Conservation (phyloP, 2,113 vertebrate genomes). For the Pseudolaguvia tuberculata region DNA sequence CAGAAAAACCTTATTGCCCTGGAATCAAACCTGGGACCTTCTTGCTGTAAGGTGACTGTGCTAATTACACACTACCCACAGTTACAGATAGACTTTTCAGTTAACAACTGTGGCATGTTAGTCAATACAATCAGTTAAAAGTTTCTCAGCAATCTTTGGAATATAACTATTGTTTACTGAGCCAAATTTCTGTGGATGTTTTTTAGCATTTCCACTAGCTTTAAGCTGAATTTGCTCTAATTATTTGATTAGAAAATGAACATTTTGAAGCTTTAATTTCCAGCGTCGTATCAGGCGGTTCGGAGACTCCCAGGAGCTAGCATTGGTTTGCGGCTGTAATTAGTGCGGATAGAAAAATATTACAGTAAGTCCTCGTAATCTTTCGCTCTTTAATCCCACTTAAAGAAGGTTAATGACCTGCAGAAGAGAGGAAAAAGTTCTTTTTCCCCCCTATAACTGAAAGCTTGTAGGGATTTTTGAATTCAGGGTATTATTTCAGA, state of each 20-base stretch:
- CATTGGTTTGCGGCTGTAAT: constrained; percentile 19
- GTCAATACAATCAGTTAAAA: neutral
- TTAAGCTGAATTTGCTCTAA: neutral
- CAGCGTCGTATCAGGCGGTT: neutral
- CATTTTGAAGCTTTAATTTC: constrained; percentile 26
- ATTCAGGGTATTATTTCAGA: neutral
- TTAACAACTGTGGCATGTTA: neutral
- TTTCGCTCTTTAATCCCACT: constrained; percentile 13
- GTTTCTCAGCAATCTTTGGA: too few relatives aligned
- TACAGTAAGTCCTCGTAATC: constrained; percentile 1
- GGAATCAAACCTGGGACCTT: too few relatives aligned
- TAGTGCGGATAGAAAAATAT: constrained; percentile 18
- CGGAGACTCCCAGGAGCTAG: constrained; percentile 23
- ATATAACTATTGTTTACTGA: too few relatives aligned
- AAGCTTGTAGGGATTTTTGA: neutral
- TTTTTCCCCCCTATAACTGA: neutral
- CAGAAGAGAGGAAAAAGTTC: neutral
- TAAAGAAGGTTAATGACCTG: constrained; percentile 32
- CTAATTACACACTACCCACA: too few relatives aligned
- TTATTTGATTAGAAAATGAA: constrained; percentile 33
- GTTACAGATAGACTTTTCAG: too few relatives aligned
- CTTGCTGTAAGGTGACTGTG: too few relatives aligned
- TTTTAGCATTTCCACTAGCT: neutral
- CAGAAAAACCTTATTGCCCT: too few relatives aligned
- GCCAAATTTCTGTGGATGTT: neutral